Evolutionary conservation across 2,888 invertebrate species (phyloP), one percentile per base, ranked within the genome.

Genomic region (Chloroclysta siterata): DNA sequence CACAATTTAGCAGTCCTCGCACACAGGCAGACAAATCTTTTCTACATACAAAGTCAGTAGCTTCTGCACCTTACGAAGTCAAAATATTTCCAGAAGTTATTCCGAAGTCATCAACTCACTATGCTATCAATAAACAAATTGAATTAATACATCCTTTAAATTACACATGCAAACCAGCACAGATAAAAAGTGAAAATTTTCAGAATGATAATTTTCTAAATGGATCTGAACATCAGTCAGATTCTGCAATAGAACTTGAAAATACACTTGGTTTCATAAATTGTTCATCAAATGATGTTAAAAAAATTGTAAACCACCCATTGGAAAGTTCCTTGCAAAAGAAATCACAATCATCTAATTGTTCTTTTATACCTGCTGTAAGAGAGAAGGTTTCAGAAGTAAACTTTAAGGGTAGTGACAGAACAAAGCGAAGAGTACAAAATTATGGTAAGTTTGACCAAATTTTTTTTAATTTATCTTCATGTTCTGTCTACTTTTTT

Each of bases 401-500:
- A 14, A 28, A 11, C 13, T 36, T 15, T 11, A 51, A 51, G 22
- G 36, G 14, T 28, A 8, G 0, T 41, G 47, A 11, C 1, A 64
- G 53, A 52, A 29, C 22, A 14, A 64, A 63, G 52, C 62, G 58
- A 28, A 60, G 60, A 36, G 60, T 73, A 0, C 71, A 71, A 53
- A 68, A 72, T 60, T 79, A 70, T 71, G 72, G 78, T 79, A 65
- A 71, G 72, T 65, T 39, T 10, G 11, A 11, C 10, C 11, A 1
- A 11, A 10, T 33, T 8, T 33, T 33, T 33, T 1, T 33, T 8
- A 33, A 33, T 7, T 33, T 5, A 11, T 3, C 10, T 39, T 10
- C 11, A 39, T 11, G 6, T 39, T 39, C 11, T 3, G 3, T 39
- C 8, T 39, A 8, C 11, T 11, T 5, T 33, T 5, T 7, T 8